Conservation (phyloP, 2,888 invertebrate species). For the Drosophila anomelani region DNA sequence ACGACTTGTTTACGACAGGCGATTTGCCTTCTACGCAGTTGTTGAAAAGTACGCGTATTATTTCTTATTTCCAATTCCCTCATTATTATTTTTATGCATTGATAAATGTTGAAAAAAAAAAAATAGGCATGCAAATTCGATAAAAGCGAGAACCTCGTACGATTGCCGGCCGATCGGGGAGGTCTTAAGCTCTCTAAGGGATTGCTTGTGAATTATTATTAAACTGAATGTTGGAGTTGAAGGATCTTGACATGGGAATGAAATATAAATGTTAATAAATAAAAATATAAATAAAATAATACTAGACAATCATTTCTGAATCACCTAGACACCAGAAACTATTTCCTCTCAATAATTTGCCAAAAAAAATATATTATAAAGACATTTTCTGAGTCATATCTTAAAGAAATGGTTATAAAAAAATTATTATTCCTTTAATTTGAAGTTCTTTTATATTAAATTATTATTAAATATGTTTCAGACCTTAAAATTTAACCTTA, state of each 20-base stretch:
- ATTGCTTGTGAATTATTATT: not conserved
- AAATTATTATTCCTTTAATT: not conserved
- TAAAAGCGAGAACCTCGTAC: not conserved
- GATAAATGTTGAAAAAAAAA: conserved; percentile 59
- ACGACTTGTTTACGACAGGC: conserved; percentile 69
- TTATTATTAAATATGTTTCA: not conserved
- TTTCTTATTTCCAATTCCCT: conserved; percentile 45
- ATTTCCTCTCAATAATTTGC: not conserved
- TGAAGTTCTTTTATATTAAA: not conserved
- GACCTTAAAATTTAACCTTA: no score
- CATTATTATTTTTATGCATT: conserved; percentile 49
- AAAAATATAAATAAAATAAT: no score
- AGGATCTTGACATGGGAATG: not conserved
- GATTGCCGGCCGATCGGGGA: conserved; percentile 32
- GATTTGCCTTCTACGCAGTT: conserved; percentile 76
- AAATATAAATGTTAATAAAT: not conserved
- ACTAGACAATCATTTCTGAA: not conserved
- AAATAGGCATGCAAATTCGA: conserved; percentile 53
- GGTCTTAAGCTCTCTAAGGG: not conserved
- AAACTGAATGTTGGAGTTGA: conserved; percentile 13
- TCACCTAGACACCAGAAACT: not conserved
- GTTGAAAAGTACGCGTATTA: conserved; percentile 50
- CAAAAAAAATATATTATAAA: no score
- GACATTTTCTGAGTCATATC: no score
- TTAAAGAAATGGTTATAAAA: no score